These are phyloP conservation scores for Araneus ventricosus DNA, from an alignment of 1,140 invertebrate species.

Conservation along the genomic window DNA sequence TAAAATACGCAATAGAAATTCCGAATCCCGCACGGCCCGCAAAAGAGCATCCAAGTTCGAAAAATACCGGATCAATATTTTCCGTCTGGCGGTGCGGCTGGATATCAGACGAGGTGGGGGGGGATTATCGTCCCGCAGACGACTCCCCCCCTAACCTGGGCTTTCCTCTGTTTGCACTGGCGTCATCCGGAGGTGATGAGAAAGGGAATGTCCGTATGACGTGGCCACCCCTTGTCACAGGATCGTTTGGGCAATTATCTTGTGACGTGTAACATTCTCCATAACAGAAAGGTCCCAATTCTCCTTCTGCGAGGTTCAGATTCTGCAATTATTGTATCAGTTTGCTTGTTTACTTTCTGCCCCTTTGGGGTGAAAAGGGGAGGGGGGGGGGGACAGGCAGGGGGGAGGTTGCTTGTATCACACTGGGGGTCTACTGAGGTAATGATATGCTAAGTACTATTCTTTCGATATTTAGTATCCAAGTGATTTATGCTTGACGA, in stretches of 20 bases:
- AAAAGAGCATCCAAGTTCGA: constrained; percentile 9
- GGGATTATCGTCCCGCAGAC: not conserved
- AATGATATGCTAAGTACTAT: too few relatives aligned
- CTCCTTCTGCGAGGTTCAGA: not conserved
- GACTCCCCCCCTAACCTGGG: not conserved
- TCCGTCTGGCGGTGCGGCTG: not conserved
- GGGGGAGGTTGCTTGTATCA: not conserved
- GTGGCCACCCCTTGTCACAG: not conserved
- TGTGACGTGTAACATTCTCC: not conserved
- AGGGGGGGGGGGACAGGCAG: not conserved
- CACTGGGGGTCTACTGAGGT: too few relatives aligned
- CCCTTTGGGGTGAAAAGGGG: not conserved
- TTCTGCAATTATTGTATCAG: not conserved
- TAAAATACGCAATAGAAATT: not conserved
- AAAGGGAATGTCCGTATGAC: not conserved
- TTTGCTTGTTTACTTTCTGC: not conserved
- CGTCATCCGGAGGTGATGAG: not conserved
- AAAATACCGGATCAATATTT: constrained; percentile 16
- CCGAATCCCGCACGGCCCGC: not conserved
- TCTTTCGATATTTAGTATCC: too few relatives aligned
- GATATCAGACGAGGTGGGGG: not conserved
- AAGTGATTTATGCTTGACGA: too few relatives aligned
- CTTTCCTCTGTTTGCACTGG: not conserved
- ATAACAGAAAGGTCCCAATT: not conserved
- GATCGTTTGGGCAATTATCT: not conserved